These are phyloP conservation scores for Serranus cabrilla DNA, from an alignment of 2,797 vertebrate species.

Conservation along the genomic window DNA sequence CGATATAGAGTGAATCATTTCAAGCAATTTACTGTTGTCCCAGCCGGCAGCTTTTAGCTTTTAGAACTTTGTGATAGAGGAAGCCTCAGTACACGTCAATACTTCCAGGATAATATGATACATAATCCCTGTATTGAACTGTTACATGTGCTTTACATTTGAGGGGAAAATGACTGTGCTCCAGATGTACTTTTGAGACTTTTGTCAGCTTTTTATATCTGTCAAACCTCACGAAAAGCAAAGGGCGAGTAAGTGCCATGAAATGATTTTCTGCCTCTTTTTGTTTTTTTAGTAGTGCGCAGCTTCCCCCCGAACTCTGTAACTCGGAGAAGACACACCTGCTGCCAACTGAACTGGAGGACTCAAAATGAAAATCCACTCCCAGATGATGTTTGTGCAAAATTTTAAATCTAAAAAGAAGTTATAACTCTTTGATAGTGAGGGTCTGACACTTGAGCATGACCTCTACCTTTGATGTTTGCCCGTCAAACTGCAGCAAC, in stretches of 20 bases:
- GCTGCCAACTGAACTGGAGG: slow-evolving; percentile 49
- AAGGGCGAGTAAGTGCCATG: slow-evolving; percentile 20
- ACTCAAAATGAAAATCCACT: slow-evolving; percentile 63
- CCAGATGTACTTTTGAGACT: background rate
- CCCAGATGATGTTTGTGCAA: slow-evolving; percentile 36
- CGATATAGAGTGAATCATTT: background rate
- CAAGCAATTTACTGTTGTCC: background rate
- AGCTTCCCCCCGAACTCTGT: slow-evolving; percentile 38
- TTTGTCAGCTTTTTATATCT: slow-evolving; percentile 5
- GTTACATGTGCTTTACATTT: background rate
- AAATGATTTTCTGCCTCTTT: slow-evolving; percentile 39
- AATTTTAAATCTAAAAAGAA: slow-evolving; percentile 59
- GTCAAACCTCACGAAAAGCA: slow-evolving; percentile 5
- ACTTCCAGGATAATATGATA: background rate
- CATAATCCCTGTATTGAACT: background rate
- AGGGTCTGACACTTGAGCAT: slow-evolving; percentile 44
- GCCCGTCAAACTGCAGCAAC: slow-evolving; percentile 21
- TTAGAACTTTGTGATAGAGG: background rate
- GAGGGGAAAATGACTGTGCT: background rate
- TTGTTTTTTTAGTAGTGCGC: slow-evolving; percentile 42
- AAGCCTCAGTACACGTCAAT: background rate
- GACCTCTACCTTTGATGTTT: slow-evolving; percentile 66
- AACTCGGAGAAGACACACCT: slow-evolving; percentile 50
- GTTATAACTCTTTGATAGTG: slow-evolving; percentile 52
- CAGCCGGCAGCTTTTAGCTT: background rate